Conservation (phyloP, 2,113 vertebrate species). For the Sceloporus tristichus region DNA sequence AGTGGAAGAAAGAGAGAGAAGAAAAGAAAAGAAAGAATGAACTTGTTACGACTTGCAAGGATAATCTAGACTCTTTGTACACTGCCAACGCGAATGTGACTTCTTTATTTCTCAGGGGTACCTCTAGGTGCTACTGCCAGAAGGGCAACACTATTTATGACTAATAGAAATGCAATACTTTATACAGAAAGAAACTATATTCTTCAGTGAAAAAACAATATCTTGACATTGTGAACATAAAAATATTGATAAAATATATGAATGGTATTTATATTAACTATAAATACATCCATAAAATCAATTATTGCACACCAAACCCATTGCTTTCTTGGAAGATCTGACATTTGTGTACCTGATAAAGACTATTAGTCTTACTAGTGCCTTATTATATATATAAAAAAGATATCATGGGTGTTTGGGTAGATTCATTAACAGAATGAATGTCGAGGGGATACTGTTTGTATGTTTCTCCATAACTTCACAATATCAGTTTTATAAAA, state of each 20-base stretch:
- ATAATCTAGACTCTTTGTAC: not conserved
- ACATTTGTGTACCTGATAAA: not conserved
- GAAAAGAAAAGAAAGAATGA: not conserved
- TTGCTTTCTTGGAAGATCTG: not conserved
- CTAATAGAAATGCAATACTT: not conserved
- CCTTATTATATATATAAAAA: not conserved
- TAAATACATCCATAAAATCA: not conserved
- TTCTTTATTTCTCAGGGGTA: not conserved
- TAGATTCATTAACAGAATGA: not conserved
- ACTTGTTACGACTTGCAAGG: not conserved
- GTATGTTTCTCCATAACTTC: not conserved
- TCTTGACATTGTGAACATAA: too few species aligned
- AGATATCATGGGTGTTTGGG: not conserved
- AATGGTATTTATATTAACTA: too few species aligned
- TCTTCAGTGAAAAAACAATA: too few species aligned
- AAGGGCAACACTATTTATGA: not conserved
- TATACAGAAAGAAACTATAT: too few species aligned
- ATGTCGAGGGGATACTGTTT: not conserved
- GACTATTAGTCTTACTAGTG: not conserved
- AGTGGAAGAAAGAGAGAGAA: too few species aligned
- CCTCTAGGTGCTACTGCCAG: not conserved
- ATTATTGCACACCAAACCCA: not conserved
- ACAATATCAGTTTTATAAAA: constrained; percentile 3
- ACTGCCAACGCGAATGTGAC: not conserved
- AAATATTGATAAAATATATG: too few species aligned